phyloP scores from a whole-genome alignment of 2,797 vertebrate genomes.

The Xenops minutus region DNA sequence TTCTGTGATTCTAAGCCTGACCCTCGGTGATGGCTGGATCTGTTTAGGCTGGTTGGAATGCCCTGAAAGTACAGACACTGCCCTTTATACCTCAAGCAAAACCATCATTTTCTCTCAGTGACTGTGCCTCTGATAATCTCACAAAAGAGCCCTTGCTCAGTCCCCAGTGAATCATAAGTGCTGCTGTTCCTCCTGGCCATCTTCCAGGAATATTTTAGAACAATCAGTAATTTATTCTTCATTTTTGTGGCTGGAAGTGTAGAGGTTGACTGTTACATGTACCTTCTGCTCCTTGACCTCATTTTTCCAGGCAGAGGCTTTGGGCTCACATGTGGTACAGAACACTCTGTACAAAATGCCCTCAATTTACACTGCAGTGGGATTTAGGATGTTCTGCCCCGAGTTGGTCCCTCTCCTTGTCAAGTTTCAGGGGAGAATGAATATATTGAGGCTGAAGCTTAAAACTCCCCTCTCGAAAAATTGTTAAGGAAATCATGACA shows the following conservation, averaged over 20 bases:
- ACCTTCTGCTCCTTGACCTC: slow-evolving; percentile 1
- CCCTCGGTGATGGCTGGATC: not conserved
- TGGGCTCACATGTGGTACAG: not conserved
- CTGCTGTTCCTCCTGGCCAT: not conserved
- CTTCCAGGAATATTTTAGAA: not conserved
- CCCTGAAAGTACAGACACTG: not conserved
- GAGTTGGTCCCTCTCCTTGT: not conserved
- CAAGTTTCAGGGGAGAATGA: not conserved
- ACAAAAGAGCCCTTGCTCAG: not conserved
- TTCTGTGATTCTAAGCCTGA: not conserved
- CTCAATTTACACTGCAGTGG: not conserved
- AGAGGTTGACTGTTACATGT: not conserved
- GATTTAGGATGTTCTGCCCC: not conserved
- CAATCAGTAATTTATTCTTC: not conserved
- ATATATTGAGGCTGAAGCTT: not conserved
- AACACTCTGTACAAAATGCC: not conserved
- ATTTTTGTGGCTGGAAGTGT: not conserved
- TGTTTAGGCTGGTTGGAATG: not conserved
- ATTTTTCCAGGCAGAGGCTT: not conserved
- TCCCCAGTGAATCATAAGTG: not conserved
- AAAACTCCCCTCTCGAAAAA: not conserved
- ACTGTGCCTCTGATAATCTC: not conserved
- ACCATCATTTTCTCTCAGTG: not conserved
- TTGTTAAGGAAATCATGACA: not conserved
- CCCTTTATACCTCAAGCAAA: not conserved